Base-by-base conservation (phyloP, 2,888 invertebrate genomes). In the Syrphus vitripennis region DNA sequence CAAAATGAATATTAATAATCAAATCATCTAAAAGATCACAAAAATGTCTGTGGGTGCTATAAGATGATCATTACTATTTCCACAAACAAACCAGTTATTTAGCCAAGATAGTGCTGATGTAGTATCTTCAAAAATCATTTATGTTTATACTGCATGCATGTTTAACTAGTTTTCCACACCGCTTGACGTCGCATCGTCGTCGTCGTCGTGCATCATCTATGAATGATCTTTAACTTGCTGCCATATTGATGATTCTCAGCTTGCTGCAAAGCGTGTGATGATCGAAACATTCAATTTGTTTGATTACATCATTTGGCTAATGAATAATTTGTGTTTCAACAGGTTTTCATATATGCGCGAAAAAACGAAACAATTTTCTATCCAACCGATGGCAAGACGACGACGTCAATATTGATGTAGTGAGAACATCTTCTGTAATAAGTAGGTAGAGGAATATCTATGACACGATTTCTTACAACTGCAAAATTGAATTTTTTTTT, bases 231-330 rank as follows among this genome's bases (percentile, higher is more conserved):
- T 48, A 40, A 61, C 57, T 57, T 31, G 50, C 48, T 50, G 34
- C 21, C 48, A 65, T 42, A 71, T 53, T 72, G 81, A 72, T 16
- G 67, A 48, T 34, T 50, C n/a, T 50, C n/a, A n/a, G n/a, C n/a
- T 50, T 34, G 67, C 26, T 24, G 53, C 67, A 12, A 59, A 76
- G 34, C 59, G 75, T 71, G 59, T 45, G 57, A 76, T 65, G 61
- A 76, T 71, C 65, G 76, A 34, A 67, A 84, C 72, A 80, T 84
- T 84, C 81, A 81, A 84, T 84, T 84, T 84, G 63, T 69, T 84
- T 81, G 84, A 84, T 84, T 84, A 84, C 84, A 84, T 84, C 84
- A 84, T 84, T 76, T 76, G 45, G 34, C 76, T 76, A 84, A 84
- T 84, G 84, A 84, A 84, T 84, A 83, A 81, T 84, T 81, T 81